phyloP scores from a whole-genome alignment of 2,797 vertebrate species.

The Bradypodion ventrale region DNA sequence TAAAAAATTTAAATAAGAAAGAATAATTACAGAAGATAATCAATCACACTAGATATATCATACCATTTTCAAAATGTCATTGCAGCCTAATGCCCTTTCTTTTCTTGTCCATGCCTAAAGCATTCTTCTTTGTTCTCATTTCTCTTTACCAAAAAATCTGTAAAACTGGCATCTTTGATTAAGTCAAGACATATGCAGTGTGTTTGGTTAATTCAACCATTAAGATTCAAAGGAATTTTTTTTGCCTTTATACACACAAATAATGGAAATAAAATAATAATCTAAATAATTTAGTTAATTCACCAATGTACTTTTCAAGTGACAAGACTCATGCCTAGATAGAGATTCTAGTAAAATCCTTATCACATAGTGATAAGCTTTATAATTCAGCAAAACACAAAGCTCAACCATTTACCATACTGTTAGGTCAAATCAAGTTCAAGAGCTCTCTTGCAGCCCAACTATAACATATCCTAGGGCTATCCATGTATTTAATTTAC shows the following conservation, averaged over 20 bases:
- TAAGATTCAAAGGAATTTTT: neutral
- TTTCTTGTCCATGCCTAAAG: neutral
- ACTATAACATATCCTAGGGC: neutral
- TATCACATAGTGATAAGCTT: neutral
- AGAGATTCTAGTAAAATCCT: neutral
- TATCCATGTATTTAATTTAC: neutral
- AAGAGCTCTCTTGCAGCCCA: neutral
- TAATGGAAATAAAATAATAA: neutral
- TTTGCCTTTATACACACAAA: neutral
- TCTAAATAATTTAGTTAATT: neutral
- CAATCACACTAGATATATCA: neutral
- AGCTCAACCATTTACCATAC: neutral
- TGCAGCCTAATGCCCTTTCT: neutral
- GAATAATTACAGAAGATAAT: neutral
- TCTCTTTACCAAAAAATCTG: no score
- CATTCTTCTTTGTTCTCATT: conserved; percentile 5
- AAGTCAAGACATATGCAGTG: neutral
- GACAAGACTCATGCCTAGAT: neutral
- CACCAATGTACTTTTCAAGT: neutral
- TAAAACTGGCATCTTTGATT: conserved; percentile 1
- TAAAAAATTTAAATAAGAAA: conserved; percentile 4
- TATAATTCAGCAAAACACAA: neutral
- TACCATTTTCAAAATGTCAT: conserved; percentile 7
- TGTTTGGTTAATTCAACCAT: neutral
- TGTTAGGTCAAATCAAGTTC: neutral